Base-by-base conservation (phyloP, 2,113 vertebrate genomes). In the Phaethon lepturus region DNA sequence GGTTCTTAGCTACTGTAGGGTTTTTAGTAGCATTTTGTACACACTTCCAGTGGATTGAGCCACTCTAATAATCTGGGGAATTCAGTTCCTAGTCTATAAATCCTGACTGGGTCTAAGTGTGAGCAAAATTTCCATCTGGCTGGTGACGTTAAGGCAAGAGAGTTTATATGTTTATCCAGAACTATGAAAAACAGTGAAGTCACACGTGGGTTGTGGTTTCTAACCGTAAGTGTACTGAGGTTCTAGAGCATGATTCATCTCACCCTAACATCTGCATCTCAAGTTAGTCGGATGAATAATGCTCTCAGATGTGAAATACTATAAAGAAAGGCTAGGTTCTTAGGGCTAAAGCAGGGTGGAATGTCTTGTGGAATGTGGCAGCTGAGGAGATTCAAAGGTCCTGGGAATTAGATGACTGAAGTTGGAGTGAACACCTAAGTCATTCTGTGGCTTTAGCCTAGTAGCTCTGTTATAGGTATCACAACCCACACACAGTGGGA, bases 21-120 rank as follows among this genome's bases (percentile, higher is more conserved):
- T 11, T 35, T 55, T 33, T 23, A n/a, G 9, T 6, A 24, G 25
- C 23, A 2, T 35, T 69, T 75, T 31, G 33, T 11, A 3, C 6
- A 25, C 2, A 3, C 1, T 60, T 53, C 10, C 3, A 2, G 1
- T 83, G 13, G 2, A 42, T 8, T n/a, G 23, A 80, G 6, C 4
- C 3, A 1, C 7, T 44, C 5, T 19, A 5, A 11, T 3, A 52
- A 40, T 11, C 22, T 25, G 18, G 3, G 7, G 20, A 31, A 69
- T n/a, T 73, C 17, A 52, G 8, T 7, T 73, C 18, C 7, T 17
- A 15, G 5, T 9, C 17, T 77, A 8, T 31, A 62, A 25, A 72
- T 40, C 5, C 11, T 68, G 24, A 20, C 11, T 24, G 7, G 9
- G 18, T 77, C 18, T 58, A 33, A 17, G 7, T 20, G 2, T 2